Conservation (phyloP, 2,797 vertebrate species). For the Scyliorhinus canicula region DNA sequence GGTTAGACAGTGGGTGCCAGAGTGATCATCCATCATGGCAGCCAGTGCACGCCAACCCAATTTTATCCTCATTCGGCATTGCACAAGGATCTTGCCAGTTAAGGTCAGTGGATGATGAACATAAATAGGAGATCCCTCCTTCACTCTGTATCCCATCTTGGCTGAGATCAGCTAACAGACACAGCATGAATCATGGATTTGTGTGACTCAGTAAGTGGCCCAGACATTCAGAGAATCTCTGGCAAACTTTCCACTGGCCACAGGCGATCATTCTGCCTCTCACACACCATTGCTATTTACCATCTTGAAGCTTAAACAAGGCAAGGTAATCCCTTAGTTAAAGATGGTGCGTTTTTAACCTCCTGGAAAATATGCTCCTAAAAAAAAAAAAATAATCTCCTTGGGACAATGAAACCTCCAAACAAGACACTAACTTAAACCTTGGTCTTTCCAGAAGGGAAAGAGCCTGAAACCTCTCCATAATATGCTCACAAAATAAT, state of each 20-base stretch:
- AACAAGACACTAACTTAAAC: conserved; percentile 14
- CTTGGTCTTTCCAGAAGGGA: background rate
- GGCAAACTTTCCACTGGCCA: background rate
- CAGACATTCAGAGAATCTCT: background rate
- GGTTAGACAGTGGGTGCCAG: background rate
- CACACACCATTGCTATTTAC: background rate
- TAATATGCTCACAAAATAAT: background rate
- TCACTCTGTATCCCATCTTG: too few species aligned
- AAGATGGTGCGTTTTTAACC: background rate
- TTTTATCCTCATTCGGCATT: background rate
- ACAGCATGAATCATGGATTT: background rate
- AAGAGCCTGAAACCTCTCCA: background rate
- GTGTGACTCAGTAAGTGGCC: background rate
- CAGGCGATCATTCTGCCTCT: background rate
- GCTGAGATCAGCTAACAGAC: background rate
- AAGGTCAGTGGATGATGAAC: background rate
- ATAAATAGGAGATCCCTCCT: background rate
- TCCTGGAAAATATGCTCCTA: background rate
- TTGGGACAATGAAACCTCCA: background rate
- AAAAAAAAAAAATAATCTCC: background rate
- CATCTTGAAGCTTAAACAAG: background rate
- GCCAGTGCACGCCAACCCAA: background rate
- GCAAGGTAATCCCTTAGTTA: background rate
- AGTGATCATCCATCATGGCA: background rate
- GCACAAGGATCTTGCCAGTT: background rate